Evolutionary conservation across 2,888 invertebrate species (phyloP), one percentile per base, ranked within the genome.

Genomic region (Parnassius smintheus): DNA sequence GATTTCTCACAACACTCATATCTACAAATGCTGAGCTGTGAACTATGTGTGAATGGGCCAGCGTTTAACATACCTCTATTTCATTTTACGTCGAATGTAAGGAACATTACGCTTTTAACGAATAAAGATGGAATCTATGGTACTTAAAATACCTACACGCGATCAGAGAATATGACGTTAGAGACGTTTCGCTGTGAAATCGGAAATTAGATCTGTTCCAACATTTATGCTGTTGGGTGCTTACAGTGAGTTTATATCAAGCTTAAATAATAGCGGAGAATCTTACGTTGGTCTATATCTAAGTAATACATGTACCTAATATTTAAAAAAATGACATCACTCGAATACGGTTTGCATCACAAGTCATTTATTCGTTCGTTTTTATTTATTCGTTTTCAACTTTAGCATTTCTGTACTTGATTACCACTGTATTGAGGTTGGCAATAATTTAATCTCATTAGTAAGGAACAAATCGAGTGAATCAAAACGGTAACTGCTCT

Each of bases 61-160:
- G 49, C 42, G 11, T 35, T 55, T 53, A 54, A 55, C 48, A 49
- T 50, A 25, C 51, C 44, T 12, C 35, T 18, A 49, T 56, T 59
- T 54, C 45, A 35, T 59, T 51, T 56, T 13, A 56, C 13, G 45
- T 51, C n/a, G 45, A 44, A 22, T 50, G 48, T 46, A 12, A 45
- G 45, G 55, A 56, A 25, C 45, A 61, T 61, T 56, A 50, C 45
- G 13, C 50, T 13, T 45, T 25, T 56, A 61, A 56, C 45, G 18
- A 61, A 51, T 61, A 56, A 61, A 61, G 51, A 56, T 56, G 50
- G 50, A 56, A 61, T 61, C 46, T 61, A 4, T 56, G 50, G 46
- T 45, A 56, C 49, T 61, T 56, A 61, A 51, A 51, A 61, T 61
- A 51, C 61, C 51, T 56, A 56, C 61, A 61, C 56, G 61, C 50